Evolutionary conservation across 2,113 vertebrate species (phyloP).

Genomic region (Burhinus bistriatus): DNA sequence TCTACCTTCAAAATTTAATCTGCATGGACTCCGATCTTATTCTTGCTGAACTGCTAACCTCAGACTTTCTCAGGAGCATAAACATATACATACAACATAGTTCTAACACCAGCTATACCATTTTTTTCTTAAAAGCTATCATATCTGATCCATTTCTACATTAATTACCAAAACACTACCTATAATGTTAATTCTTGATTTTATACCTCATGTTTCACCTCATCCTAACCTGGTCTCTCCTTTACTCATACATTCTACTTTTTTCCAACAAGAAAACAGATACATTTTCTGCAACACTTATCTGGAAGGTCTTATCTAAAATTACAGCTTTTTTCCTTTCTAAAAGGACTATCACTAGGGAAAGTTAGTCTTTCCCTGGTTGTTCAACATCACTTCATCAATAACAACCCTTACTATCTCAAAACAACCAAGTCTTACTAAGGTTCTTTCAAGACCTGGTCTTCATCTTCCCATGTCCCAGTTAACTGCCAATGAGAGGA

Average conservation of each 20-base stretch:
- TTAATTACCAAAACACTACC: background rate
- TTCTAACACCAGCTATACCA: background rate
- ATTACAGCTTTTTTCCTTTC: background rate
- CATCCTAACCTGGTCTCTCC: background rate
- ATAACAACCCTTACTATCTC: background rate
- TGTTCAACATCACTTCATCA: background rate
- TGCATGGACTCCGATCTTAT: background rate
- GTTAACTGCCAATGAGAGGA: no score
- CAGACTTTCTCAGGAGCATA: background rate
- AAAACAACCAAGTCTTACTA: background rate
- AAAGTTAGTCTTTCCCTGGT: background rate
- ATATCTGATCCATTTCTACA: background rate
- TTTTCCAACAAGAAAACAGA: background rate
- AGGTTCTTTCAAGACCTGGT: no score
- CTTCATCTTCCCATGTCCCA: no score
- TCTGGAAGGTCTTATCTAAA: background rate
- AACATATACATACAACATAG: background rate
- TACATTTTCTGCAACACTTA: background rate
- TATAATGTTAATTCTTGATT: background rate
- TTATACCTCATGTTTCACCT: background rate
- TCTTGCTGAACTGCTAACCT: background rate
- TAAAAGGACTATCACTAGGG: background rate
- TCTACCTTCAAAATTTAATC: background rate
- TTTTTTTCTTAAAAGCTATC: background rate
- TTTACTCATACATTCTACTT: background rate